A percentile compares a stretch with the other conserved stretches of the same genome.
phyloP scores from a whole-genome alignment of 2,888 invertebrate species.

The Meteorus colon region DNA sequence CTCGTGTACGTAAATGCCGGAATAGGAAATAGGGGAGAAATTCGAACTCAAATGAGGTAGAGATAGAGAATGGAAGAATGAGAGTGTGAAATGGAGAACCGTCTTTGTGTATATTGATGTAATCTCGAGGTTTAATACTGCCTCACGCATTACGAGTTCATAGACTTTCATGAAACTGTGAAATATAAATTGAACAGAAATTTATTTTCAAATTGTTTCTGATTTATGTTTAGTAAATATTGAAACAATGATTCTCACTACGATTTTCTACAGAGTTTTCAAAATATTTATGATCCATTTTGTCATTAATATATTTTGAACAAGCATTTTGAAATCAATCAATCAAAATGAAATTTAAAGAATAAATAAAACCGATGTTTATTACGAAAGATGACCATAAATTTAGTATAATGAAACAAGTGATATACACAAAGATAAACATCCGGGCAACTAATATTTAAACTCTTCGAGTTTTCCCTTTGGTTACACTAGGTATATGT shows the following conservation, averaged over 20 bases:
- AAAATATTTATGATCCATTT: too few relatives aligned
- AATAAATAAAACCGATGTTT: slow-evolving; percentile 53
- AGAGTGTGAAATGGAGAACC: slow-evolving; percentile 55
- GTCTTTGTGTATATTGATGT: slow-evolving; percentile 39
- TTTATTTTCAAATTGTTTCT: too few relatives aligned
- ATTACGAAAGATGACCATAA: background rate
- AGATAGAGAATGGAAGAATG: slow-evolving; percentile 35
- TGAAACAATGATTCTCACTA: background rate
- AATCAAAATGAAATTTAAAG: slow-evolving; percentile 32
- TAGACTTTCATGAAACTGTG: background rate
- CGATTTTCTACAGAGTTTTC: too few relatives aligned
- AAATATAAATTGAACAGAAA: too few relatives aligned
- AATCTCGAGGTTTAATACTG: slow-evolving; percentile 3
- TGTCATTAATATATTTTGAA: background rate
- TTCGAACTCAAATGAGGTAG: slow-evolving; percentile 32
- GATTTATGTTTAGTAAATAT: too few relatives aligned
- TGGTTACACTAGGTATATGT: slow-evolving; percentile 1
- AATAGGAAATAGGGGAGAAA: slow-evolving; percentile 48
- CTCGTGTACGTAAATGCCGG: slow-evolving; percentile 48
- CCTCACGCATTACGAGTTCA: background rate
- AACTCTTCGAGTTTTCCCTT: slow-evolving; percentile 61
- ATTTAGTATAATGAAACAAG: slow-evolving; percentile 66
- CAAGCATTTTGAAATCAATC: background rate
- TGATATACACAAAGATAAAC: slow-evolving; percentile 68
- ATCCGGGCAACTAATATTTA: slow-evolving; percentile 71